Evolutionary conservation across 1,140 invertebrate species (phyloP).

Genomic region (Dreissena rostriformis): DNA sequence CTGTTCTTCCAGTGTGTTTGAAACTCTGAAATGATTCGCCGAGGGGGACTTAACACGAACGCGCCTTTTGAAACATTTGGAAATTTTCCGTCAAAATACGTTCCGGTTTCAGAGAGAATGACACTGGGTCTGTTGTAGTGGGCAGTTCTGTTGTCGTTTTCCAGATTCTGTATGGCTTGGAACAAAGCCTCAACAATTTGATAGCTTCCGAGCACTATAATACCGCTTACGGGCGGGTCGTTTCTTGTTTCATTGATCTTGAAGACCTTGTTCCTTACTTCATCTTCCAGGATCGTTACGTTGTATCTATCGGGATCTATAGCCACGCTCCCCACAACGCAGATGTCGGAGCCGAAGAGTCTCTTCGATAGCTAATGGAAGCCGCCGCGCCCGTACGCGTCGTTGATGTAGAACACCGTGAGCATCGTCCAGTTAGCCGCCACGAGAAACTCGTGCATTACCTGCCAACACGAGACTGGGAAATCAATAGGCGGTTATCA

Average conservation of each 20-base stretch:
- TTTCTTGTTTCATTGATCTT: background rate
- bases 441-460: conserved; percentile 18
- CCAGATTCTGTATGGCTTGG: conserved; percentile 5
- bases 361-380: background rate
- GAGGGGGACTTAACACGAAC: conserved; percentile 35
- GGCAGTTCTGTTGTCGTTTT: background rate
- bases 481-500: no score
- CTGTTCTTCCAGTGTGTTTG: conserved; percentile 13
- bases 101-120: conserved; percentile 38
- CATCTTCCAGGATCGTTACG: conserved; percentile 7
- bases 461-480: conserved; percentile 2
- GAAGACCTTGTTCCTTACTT: conserved; percentile 1
- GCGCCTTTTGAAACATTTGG: conserved; percentile 17
- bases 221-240: conserved; percentile 8
- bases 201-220: conserved; percentile 41
- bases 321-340: conserved; percentile 15
- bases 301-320: background rate
- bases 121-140: conserved; percentile 11
- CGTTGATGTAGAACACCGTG: conserved; percentile 31
- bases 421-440: conserved; percentile 40
- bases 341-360: conserved; percentile 13
- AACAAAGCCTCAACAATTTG: conserved; percentile 9
- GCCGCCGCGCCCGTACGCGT: conserved; percentile 47
- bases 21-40: conserved; percentile 13
- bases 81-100: conserved; percentile 11